Evolutionary conservation across 1,140 invertebrate genomes (phyloP).

Genomic region (Gonioctena quinquepunctata): DNA sequence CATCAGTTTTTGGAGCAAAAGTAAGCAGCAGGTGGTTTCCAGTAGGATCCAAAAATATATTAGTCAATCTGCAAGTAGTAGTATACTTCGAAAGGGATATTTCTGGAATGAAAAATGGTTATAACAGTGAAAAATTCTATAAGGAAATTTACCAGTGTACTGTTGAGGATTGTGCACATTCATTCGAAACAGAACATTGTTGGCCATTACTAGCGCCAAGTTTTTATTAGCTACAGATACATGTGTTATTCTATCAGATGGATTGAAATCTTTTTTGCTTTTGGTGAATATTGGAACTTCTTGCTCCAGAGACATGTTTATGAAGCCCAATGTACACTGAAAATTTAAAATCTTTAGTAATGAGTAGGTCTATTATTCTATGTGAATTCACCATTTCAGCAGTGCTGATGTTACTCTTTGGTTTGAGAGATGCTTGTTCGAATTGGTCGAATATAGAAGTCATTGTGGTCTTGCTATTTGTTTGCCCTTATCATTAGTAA

Average conservation of each 20-base stretch:
- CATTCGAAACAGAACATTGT: conserved; percentile 79
- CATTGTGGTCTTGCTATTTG: conserved; percentile 29
- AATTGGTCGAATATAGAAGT: conserved; percentile 51
- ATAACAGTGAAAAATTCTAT: not conserved
- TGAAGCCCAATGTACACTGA: conserved; percentile 64
- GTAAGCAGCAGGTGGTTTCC: conserved; percentile 83
- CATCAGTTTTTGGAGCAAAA: conserved; percentile 67
- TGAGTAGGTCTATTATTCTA: not conserved
- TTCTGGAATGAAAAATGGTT: conserved; percentile 55
- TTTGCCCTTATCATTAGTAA: too few relatives aligned
- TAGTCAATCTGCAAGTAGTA: conserved; percentile 66
- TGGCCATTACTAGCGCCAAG: conserved; percentile 82
- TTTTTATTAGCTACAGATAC: conserved; percentile 81
- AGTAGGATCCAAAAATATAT: conserved; percentile 84
- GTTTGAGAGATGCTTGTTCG: conserved; percentile 44
- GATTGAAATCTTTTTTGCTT: conserved; percentile 76
- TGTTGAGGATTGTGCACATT: conserved; percentile 79
- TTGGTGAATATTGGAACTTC: conserved; percentile 79
- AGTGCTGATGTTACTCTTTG: conserved; percentile 30
- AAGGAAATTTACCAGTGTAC: conserved; percentile 67
- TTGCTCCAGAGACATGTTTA: conserved; percentile 70
- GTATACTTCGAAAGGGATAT: conserved; percentile 65
- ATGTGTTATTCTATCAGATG: conserved; percentile 76
- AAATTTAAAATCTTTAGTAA: conserved; percentile 19
- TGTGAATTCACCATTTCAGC: conserved; percentile 40